Evolutionary conservation across 2,797 vertebrate species (phyloP).

Genomic region (Sebastes nivosus): DNA sequence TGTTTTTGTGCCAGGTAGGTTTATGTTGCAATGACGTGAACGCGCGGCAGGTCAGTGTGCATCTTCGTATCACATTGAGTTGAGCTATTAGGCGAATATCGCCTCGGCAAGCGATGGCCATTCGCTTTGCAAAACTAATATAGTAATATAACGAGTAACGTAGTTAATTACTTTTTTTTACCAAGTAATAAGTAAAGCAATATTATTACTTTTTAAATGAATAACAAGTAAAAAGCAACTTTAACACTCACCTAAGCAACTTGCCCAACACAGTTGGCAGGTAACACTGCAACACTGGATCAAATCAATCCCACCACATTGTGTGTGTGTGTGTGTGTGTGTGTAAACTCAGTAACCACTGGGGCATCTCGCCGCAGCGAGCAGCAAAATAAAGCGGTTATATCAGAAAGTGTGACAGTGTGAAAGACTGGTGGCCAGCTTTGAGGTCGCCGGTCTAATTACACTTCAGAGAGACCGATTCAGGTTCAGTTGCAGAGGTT

Average conservation of each 20-base stretch:
- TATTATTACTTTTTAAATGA: too few species aligned
- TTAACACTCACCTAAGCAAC: too few species aligned
- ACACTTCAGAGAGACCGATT: constrained; percentile 74
- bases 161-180: too few species aligned
- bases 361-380: constrained; percentile 6
- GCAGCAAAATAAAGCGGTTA: constrained; percentile 54
- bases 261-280: background rate
- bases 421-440: constrained; percentile 48
- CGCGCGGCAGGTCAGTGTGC: background rate
- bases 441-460: constrained; percentile 74
- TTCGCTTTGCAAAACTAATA: background rate
- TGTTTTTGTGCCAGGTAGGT: background rate
- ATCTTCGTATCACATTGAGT: background rate
- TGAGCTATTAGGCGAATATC: background rate
- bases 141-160: background rate
- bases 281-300: background rate
- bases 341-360: constrained; percentile 1
- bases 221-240: too few species aligned
- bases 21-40: too few species aligned
- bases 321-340: background rate
- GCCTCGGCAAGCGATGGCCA: background rate
- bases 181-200: too few species aligned
- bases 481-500: constrained; percentile 58
- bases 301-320: background rate
- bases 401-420: constrained; percentile 61